Evolutionary conservation across 2,113 vertebrate genomes (phyloP), one percentile per base, ranked within the genome.

Genomic region (Okapia johnstoni): DNA sequence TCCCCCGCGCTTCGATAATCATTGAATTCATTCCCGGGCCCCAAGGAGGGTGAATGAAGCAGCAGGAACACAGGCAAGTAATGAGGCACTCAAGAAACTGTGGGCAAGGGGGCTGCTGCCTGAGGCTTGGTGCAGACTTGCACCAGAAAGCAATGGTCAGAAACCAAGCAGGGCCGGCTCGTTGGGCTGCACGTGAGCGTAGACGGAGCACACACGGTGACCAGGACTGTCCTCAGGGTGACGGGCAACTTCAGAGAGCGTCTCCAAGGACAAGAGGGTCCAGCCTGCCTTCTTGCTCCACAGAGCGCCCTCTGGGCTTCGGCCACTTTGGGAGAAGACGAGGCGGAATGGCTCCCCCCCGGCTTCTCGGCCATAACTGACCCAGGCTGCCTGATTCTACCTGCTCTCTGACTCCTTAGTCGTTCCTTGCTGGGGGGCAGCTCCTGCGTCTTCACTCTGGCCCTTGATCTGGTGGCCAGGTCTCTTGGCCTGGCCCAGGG

Each of bases 151-250:
- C n/a, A 66, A n/a, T 12, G 1, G 48, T 3, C 12, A 54, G 46
- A 73, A 63, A 21, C 23, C 23, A 3, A 19, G 76, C 50, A 12
- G 21, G 91, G n/a, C 55, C 23, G 26, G 46, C 77, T 48, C 25
- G 13, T 26, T 15, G 3, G 17, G 16, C 46, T n/a, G 28, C 26
- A 7, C 0, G 7, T 7, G 11, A 8, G 17, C 21, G 28, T 0
- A 21, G 40, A 36, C 17, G 14, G 50, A 26, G 76, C 13, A 0
- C 11, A 1, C 48, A 1, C 1, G 0, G 14, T 10, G 36, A 23
- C 60, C 19, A 17, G 33, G 61, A 19, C 6, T 19, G 19, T 33
- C 57, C 1, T 1, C 50, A 36, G 16, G 10, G 52, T 3, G 43
- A 30, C 0, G 1, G 23, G 57, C 13, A 19, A 16, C 33, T 76